Percentiles rank a stretch among this genome's conserved stretches.
Conservation (phyloP, 2,888 invertebrate genomes). For the Campoplex capitator region DNA sequence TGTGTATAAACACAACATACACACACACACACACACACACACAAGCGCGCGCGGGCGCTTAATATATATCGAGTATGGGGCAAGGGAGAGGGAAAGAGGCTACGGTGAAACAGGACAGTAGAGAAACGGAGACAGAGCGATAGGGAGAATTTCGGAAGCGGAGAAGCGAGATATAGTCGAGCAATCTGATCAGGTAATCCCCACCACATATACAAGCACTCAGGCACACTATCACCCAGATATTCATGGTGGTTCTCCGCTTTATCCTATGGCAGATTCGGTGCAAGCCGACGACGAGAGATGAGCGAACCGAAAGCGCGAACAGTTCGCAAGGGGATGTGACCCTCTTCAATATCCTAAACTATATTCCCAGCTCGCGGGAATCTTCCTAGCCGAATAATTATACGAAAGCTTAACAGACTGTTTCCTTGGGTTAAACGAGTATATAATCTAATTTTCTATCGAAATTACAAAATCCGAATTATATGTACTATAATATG, state of each 20-base stretch:
- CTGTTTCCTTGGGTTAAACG: slow-evolving; percentile 71
- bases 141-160: slow-evolving; percentile 61
- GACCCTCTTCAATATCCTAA: slow-evolving; percentile 66
- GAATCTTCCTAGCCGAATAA: slow-evolving; percentile 65
- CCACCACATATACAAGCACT: slow-evolving; percentile 34
- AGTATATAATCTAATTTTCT: slow-evolving; percentile 71
- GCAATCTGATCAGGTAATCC: slow-evolving; percentile 68
- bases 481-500: slow-evolving; percentile 37
- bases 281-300: slow-evolving; percentile 2
- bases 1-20: slow-evolving; percentile 26
- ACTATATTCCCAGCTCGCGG: slow-evolving; percentile 18
- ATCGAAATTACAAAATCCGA: slow-evolving; percentile 59
- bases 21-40: background rate
- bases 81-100: slow-evolving; percentile 63
- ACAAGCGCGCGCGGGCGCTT: background rate
- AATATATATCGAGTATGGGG: slow-evolving; percentile 21
- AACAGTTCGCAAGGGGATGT: slow-evolving; percentile 49
- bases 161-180: slow-evolving; percentile 60
- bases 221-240: slow-evolving; percentile 30
- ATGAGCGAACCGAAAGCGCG: slow-evolving; percentile 52
- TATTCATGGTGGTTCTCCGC: slow-evolving; percentile 48
- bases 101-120: slow-evolving; percentile 50
- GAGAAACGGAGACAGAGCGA: slow-evolving; percentile 26
- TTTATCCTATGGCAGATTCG: slow-evolving; percentile 39
- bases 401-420: slow-evolving; percentile 71